Percentiles rank a stretch among this genome's conserved stretches.
phyloP scores from a whole-genome alignment of 2,113 vertebrate species.

The Maccullochella peelii region DNA sequence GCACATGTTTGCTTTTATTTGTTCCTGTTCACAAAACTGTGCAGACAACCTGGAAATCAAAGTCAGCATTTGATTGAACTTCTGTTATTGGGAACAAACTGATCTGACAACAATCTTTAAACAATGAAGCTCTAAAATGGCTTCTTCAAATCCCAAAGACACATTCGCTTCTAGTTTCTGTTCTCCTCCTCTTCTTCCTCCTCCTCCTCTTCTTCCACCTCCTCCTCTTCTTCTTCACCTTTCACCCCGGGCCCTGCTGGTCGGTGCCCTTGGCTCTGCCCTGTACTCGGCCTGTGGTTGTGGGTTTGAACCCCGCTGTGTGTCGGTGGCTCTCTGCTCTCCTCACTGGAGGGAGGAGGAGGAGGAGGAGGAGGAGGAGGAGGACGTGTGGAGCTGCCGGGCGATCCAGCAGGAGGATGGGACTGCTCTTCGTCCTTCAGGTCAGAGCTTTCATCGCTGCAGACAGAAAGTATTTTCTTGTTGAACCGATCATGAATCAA shows the following conservation, averaged over 20 bases:
- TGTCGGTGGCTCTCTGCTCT: slow-evolving; percentile 24
- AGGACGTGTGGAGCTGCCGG: not conserved
- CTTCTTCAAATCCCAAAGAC: not conserved
- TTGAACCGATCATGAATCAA: not conserved
- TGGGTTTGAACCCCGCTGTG: slow-evolving; percentile 30
- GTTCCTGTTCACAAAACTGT: not conserved
- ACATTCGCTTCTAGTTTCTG: not conserved
- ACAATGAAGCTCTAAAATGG: not conserved
- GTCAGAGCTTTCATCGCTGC: slow-evolving; percentile 45
- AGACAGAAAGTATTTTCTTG: not conserved
- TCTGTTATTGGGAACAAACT: not conserved
- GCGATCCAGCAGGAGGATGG: not conserved
- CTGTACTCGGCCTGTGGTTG: slow-evolving; percentile 32
- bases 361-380: not conserved
- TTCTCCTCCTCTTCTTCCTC: not conserved
- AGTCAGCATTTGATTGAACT: not conserved
- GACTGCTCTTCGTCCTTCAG: not conserved
- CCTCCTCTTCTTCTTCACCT: not conserved
- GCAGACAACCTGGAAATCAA: not conserved
- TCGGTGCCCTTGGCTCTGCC: not conserved
- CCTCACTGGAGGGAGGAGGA: slow-evolving; percentile 58
- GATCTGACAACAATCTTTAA: not conserved
- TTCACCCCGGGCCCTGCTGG: not conserved
- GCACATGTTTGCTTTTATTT: not conserved
- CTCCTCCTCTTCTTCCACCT: fast-evolving